Evolutionary conservation across 1,140 invertebrate species (phyloP), one percentile per base, ranked within the genome.

Genomic region (Drosophila auraria): DNA sequence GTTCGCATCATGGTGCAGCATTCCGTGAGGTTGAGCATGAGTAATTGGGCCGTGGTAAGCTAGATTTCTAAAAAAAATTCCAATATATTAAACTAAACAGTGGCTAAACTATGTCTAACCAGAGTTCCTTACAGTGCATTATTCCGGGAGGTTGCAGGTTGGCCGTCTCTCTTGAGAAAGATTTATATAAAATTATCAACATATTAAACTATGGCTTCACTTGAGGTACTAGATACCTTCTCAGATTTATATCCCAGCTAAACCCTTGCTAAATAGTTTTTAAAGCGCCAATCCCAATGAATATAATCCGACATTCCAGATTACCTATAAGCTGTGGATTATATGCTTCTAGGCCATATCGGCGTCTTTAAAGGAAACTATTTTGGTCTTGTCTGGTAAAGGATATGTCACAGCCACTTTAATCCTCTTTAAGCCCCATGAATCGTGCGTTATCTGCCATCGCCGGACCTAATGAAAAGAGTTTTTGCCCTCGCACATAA

Each of bases 361-460:
- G 36, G 17, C 5, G 17, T 14, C 14, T 42, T 9, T 42, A 42
- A 27, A 7, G 50, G 20, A 50, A 62, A 68, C 59, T 68, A 68
- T 68, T 63, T 64, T 30, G 15, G 33, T 6, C 27, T n/a, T 17
- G 44, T 45, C 42, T 30, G 9, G n/a, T 23, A 49, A 36, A 12
- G 33, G 60, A 68, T 36, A 17, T 40, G 60, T 51, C 25, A 9
- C 49, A 23, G 54, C 12, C 68, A 23, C 69, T 61, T 51, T 59
- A 73, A 73, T 72, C 68, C 68, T 12, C 54, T 72, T 73, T 60
- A 38, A 38, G 38, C 38, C 38, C 38, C 12, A 44, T 45, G 70
- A 73, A 60, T 73, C 71, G 76, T 80, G 66, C 76, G 40, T 66
- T 87, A 87, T 87, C 83, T 80, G 60, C n/a, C 83, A 87, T 77